These are phyloP conservation scores for Heliothis virescens DNA, from an alignment of 1,140 invertebrate genomes.

Conservation along the genomic window DNA sequence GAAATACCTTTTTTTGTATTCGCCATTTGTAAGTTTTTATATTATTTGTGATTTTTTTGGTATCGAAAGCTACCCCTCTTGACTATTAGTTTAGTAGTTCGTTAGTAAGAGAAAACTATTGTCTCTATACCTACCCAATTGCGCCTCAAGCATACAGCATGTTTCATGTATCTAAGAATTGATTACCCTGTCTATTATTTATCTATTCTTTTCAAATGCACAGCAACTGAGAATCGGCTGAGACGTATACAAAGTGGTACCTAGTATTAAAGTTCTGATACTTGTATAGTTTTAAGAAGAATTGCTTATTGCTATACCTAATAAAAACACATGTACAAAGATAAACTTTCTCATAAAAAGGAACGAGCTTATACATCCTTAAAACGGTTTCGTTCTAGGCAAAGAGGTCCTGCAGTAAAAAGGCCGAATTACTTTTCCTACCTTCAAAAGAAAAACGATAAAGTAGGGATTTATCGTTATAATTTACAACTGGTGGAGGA, in stretches of 20 bases:
- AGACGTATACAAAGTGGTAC: too few relatives aligned
- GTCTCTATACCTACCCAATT: too few relatives aligned
- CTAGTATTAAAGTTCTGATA: too few relatives aligned
- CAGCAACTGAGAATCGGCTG: too few relatives aligned
- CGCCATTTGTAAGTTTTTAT: not conserved
- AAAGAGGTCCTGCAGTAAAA: conserved; percentile 19
- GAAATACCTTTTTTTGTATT: conserved; percentile 28
- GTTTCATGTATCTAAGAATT: too few relatives aligned
- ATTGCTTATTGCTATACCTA: not conserved
- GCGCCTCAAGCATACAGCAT: too few relatives aligned
- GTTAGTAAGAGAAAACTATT: too few relatives aligned
- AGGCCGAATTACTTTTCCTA: conserved; percentile 1
- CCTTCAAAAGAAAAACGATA: conserved; percentile 41
- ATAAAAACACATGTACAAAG: not conserved
- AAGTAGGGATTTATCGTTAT: conserved; percentile 40
- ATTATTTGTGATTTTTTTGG: not conserved
- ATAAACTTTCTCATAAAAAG: conserved; percentile 23
- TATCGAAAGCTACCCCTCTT: not conserved
- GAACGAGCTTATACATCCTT: conserved; percentile 3
- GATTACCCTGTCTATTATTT: too few relatives aligned
- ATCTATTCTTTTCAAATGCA: too few relatives aligned
- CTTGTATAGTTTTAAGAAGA: too few relatives aligned
- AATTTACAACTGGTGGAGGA: conserved; percentile 20
- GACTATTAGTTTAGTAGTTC: too few relatives aligned
- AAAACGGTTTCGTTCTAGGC: conserved; percentile 7